Base-by-base conservation (phyloP, 1,140 invertebrate genomes). In the Semibalanus balanoides region DNA sequence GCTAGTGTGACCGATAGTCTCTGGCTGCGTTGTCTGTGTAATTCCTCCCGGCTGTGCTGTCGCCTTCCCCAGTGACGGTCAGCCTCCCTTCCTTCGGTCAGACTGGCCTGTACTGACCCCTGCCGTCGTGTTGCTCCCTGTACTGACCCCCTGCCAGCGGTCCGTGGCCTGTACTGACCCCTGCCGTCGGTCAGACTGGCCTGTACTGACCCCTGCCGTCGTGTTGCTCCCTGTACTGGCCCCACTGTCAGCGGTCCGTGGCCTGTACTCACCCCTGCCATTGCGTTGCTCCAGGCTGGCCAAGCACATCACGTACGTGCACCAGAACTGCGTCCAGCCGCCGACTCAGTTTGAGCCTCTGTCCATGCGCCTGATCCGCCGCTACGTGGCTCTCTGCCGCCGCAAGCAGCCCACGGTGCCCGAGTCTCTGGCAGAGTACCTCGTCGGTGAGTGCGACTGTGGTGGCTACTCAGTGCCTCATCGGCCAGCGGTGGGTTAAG, bases 261-360 rank as follows among this genome's bases (percentile, higher is more conserved):
- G 71, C 76, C 69, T 73, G 78, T n/a, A n/a, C 73, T 75, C 79
- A 73, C 71, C 78, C 82, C 82, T 76, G 35, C n/a, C n/a, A 40
- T 17, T 40, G 35, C 17, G 5, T 40, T 17, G 35, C 35, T 40
- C 5, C 81, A 90, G 94, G 82, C 85, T 99, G 74, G 97, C 97
- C 72, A 91, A 97, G 82, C 97, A 99, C 83, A 99, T 99, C 72
- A 96, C 97, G 3, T 97, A 96, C 83, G 97, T 99, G 28, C 98
- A 99, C 83, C 93, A 94, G 82, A 90, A 97, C 84, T 91, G 90
- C 79, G 86, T 89, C 76, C 93, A 99, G 84, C 96, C 96, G 31
- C 91, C 92, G 0, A 87, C 87, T 0, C 86, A 89, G 73, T 84
- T 91, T 43, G 87, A 91, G 80, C 90, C 94, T 25, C 85, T 99